Conservation (phyloP, 2,113 vertebrate genomes). For the Cyanoliseus patagonus region DNA sequence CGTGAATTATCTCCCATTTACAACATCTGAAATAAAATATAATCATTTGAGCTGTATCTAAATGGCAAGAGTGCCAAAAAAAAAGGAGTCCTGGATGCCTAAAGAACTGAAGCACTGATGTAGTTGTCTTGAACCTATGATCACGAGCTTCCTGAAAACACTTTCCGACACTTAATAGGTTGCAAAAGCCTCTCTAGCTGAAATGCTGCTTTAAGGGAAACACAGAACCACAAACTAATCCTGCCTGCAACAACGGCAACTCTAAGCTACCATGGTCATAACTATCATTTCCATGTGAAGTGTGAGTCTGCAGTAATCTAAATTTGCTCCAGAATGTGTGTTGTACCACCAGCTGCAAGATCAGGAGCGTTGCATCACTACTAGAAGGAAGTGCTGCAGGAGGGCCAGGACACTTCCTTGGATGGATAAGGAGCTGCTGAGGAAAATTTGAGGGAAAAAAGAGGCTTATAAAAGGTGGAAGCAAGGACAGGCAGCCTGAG, state of each 20-base stretch:
- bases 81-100: conserved; percentile 40
- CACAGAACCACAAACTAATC: background rate
- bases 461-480: no score
- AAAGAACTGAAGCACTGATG: conserved; percentile 59
- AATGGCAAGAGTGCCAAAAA: conserved; percentile 42
- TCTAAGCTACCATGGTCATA: background rate
- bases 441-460: no score
- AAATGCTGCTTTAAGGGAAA: conserved; percentile 41
- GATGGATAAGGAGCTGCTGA: no score
- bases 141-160: conserved; percentile 64
- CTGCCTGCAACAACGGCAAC: background rate
- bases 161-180: conserved; percentile 1
- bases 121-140: conserved; percentile 64
- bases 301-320: background rate
- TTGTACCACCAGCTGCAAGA: no score
- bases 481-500: no score
- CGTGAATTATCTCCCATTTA: conserved; percentile 10
- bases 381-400: no score
- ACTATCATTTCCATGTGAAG: background rate
- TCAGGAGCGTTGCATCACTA: no score
- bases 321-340: background rate
- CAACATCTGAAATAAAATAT: conserved; percentile 31
- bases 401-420: no score
- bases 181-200: conserved; percentile 34
- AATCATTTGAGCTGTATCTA: conserved; percentile 49